Evolutionary conservation across 2,797 vertebrate species (phyloP), one percentile per base, ranked within the genome.

Genomic region (Scarus forsteni): DNA sequence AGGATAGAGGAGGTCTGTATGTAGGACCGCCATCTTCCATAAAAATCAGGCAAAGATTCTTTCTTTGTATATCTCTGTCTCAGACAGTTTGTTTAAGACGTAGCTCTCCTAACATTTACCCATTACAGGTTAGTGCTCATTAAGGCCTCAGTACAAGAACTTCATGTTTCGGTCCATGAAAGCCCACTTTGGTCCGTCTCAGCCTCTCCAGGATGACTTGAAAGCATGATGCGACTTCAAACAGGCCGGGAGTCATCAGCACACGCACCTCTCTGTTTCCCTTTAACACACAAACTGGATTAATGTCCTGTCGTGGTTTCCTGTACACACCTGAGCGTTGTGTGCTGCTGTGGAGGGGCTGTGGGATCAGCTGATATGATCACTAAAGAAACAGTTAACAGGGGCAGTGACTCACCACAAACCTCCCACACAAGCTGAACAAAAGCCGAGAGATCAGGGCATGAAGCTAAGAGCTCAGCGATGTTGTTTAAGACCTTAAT

Each of bases 171-270:
- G 67, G 64, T 57, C 78, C 66, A 73, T 88, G 86, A 90, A 92
- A 87, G 86, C 81, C 73, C 74, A 65, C 85, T 92, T 80, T 92
- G 84, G 89, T 90, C 86, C 52, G 35, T 49, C 71, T 90, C 79
- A 75, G 77, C 72, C 84, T 90, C 83, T 90, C 78, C 77, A 90
- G 77, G 83, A 73, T 79, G 83, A 83, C 92, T 92, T 93, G 92
- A 93, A 93, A 93, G 92, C 84, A 83, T 65, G 79, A 84, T 86
- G 85, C 81, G 79, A 89, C 92, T 93, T 94, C 92, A 95, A 93
- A 94, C 90, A 86, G 82, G 58, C 69, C 9, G 45, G 77, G 86
- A 91, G 83, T 88, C 87, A 76, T 38, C 43, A 10, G 10, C 39
- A 54, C 12, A 50, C 35, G 19, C 49, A 12, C 45, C 6, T 57